Base-by-base conservation (phyloP, 2,888 invertebrate genomes). In the Tryphoninae sp. region DNA sequence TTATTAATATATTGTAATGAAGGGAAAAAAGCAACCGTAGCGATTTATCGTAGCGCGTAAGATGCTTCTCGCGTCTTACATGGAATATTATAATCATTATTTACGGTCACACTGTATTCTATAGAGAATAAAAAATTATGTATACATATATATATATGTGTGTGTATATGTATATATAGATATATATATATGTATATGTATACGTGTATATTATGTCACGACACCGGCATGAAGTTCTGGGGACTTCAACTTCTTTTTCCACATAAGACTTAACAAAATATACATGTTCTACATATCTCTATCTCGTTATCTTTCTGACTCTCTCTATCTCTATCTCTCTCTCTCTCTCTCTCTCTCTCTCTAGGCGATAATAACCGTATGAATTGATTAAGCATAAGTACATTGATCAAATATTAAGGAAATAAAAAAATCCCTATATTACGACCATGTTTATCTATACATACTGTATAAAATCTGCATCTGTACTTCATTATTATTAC, bases 401-500 rank as follows among this genome's bases (percentile, higher is more conserved):
- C 86, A 87, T 86, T 87, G 89, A 86, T 88, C 86, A 84, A 86
- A 83, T 88, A 80, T 80, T 80, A 77, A 76, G 77, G 71, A 72
- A 69, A 79, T 77, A 33, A 78, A 74, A 87, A 87, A 88, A 89
- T 87, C 72, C 68, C 51, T 89, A 89, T 89, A 91, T 87, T 89
- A 89, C 84, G 88, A 88, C 89, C 87, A 88, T 89, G 88, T 90
- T 89, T 91, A 90, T 88, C 88, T 91, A 91, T 91, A 91, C 88
- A 91, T 91, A 91, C 83, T 91, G 91, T 92, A 91, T 90, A 91
- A 91, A 91, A 88, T 33, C 33, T 33, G 86, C 89, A 90, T 89
- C 90, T 89, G 91, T 90, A 91, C 89, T 91, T 91, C 89, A 91
- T 90, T 89, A 89, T 89, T 86, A 91, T 89, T 89, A 89, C 86